Base-by-base conservation (phyloP, 2,888 invertebrate genomes). In the Gibbula magus region DNA sequence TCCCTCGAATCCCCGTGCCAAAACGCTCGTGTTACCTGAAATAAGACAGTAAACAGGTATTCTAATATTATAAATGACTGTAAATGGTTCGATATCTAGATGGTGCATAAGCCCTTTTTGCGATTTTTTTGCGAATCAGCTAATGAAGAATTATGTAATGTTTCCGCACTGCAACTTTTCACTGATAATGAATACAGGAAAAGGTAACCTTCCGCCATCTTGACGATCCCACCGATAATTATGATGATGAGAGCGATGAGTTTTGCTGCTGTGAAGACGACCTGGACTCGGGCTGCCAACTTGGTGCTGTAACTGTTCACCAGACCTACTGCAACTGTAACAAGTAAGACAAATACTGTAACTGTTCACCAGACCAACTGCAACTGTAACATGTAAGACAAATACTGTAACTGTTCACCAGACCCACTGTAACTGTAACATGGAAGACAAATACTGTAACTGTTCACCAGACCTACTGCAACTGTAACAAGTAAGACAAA, bases 291-390 rank as follows among this genome's bases (percentile, higher is more conserved):
- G 82, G 98, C 98, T 13, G 98, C 97, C 92, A 98, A 94, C 93
- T 96, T 96, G 81, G 98, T 98, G 94, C 98, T 98, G 94, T 96
- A 97, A 95, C 98, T 97, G 94, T 98, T 98, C 89, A 98, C 96
- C 92, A 97, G 96, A 91, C 97, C 95, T 92, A 98, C 97, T 93
- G 97, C 95, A 91, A 97, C 32, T 75, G 53, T 22, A 75, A 18
- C 16, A 25, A n/a, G n/a, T 25, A 25, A n/a, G 1, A 45, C 10
- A 10, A 8, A 45, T 10, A 1, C 8, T 45, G n/a, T n/a, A n/a
- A 10, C 4, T 45, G 45, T 4, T 4, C 8, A 45, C 10, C 4
- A 8, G 13, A 7, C 45, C 45, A 5, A 45, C 45, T 45, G 45
- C 13, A 45, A 45, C 45, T 45, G 45, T 10, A 45, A 10, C 45